Percentiles rank a stretch among this genome's conserved stretches.
These are phyloP conservation scores for Lepus oiostolus DNA, from an alignment of 2,797 vertebrate species.

Conservation along the genomic window DNA sequence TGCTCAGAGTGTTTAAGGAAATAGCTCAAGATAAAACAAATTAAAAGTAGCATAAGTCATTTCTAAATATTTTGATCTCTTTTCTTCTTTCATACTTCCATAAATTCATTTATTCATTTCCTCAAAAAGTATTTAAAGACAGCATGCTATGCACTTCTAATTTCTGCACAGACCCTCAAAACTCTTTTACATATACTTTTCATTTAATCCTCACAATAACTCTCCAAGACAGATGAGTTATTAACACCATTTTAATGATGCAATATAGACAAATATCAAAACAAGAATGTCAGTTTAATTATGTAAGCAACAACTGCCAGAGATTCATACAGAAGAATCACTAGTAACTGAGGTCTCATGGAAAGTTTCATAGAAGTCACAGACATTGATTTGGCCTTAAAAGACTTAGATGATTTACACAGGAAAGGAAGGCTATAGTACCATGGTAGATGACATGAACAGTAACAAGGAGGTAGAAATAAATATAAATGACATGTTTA, in stretches of 20 bases:
- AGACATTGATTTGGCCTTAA: background rate
- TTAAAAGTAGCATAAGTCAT: background rate
- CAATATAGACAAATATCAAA: background rate
- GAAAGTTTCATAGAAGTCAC: background rate
- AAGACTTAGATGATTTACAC: background rate
- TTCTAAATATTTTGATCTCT: background rate
- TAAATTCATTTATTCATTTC: background rate
- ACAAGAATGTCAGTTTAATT: background rate
- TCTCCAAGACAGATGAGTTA: background rate
- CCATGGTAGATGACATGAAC: background rate
- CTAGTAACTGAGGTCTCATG: background rate
- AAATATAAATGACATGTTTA: background rate
- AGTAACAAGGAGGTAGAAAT: constrained; percentile 36
- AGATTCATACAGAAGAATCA: background rate
- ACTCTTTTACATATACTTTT: constrained; percentile 12
- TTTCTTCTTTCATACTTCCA: background rate
- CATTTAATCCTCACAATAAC: background rate
- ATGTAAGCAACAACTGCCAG: background rate
- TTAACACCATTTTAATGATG: background rate
- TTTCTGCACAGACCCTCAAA: background rate
- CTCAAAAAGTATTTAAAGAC: background rate
- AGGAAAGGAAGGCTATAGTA: background rate
- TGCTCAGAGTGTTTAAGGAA: background rate
- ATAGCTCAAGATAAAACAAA: background rate
- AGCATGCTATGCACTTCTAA: background rate